Conservation (phyloP, 2,888 invertebrate species). For the Campoplex nolae region DNA sequence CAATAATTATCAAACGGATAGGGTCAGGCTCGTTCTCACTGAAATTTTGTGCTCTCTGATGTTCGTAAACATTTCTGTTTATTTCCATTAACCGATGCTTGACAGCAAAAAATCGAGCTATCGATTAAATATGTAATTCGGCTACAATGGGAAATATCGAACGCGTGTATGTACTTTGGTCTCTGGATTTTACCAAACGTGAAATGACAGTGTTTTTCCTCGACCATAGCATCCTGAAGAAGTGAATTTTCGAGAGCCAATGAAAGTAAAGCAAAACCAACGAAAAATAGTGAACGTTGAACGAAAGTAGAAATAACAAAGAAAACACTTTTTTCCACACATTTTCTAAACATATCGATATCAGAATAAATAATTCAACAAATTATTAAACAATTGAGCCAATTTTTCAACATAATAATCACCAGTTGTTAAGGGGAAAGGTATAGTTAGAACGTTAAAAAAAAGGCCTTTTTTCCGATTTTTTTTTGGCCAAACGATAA, state of each 20-base stretch:
- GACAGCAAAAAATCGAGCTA: neutral
- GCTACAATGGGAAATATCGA: neutral
- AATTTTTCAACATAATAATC: no score
- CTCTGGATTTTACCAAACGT: constrained; percentile 7
- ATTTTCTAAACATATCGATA: no score
- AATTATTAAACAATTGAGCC: no score
- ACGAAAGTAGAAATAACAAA: neutral
- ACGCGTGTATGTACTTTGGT: neutral
- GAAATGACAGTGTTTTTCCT: constrained; percentile 26
- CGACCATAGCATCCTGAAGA: neutral
- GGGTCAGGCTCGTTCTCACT: neutral
- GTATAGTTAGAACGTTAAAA: no score
- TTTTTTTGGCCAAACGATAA: no score
- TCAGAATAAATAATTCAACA: no score
- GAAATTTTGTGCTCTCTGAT: neutral
- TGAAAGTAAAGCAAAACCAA: neutral
- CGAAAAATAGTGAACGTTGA: constrained; percentile 16
- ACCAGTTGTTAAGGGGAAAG: no score
- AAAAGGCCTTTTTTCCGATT: no score
- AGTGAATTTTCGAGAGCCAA: neutral
- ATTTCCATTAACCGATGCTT: neutral
- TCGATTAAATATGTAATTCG: no score
- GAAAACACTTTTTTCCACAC: no score
- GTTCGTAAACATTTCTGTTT: neutral
- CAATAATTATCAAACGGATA: neutral